These are phyloP conservation scores for Drosophila eugracilis DNA, from an alignment of 1,140 invertebrate genomes.

Conservation along the genomic window DNA sequence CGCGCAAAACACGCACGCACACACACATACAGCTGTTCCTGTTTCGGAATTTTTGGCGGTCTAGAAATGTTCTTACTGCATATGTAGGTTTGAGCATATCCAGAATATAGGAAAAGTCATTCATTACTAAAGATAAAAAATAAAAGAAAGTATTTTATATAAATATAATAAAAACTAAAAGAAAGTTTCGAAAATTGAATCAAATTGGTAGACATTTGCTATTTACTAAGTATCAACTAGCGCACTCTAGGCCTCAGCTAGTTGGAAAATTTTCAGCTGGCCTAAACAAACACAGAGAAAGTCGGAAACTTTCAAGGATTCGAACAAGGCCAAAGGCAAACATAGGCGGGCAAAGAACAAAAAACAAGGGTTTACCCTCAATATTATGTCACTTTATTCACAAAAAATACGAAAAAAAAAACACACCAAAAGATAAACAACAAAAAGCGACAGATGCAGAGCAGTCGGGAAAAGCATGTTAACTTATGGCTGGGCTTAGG, in stretches of 20 bases:
- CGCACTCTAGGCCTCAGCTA: no score
- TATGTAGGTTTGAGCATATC: no score
- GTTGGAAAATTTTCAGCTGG: background rate
- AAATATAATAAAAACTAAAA: no score
- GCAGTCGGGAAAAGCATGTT: conserved; percentile 29
- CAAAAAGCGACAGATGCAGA: conserved; percentile 49
- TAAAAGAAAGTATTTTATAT: no score
- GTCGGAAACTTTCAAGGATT: conserved; percentile 37
- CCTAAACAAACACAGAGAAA: conserved; percentile 30
- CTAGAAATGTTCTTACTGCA: background rate
- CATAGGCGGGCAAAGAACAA: conserved; percentile 18
- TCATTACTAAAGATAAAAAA: no score
- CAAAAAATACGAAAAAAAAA: conserved; percentile 27
- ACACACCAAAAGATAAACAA: conserved; percentile 40
- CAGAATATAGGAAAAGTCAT: no score
- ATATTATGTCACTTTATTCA: conserved; percentile 54
- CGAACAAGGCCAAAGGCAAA: conserved; percentile 37
- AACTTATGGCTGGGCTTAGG: conserved; percentile 49
- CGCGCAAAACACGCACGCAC: conserved; percentile 7
- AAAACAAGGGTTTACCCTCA: conserved; percentile 28
- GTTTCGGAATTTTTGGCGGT: conserved; percentile 11
- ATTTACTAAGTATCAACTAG: no score
- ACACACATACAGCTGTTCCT: conserved; percentile 26
- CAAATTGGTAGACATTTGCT: no score
- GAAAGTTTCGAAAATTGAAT: no score